These are phyloP conservation scores for Channa maculata DNA, from an alignment of 2,113 vertebrate genomes.

Conservation along the genomic window DNA sequence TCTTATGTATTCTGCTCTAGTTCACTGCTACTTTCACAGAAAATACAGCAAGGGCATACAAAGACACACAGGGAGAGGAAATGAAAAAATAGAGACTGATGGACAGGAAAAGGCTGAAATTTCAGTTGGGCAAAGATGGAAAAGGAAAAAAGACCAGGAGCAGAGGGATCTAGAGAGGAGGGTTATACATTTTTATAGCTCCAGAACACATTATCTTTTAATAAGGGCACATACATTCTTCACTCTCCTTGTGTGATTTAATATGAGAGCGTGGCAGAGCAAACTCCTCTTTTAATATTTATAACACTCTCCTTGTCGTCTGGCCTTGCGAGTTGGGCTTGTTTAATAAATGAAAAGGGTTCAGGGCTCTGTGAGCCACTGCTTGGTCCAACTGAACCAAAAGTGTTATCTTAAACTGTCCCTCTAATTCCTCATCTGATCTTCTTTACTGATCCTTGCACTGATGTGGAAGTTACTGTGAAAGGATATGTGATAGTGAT, in stretches of 20 bases:
- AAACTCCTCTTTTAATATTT: conserved; percentile 84
- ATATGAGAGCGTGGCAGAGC: conserved; percentile 73
- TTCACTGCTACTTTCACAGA: conserved; percentile 7
- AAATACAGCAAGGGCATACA: conserved; percentile 16
- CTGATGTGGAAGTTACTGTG: not conserved
- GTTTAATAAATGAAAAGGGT: conserved; percentile 78
- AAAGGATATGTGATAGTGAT: conserved; percentile 3
- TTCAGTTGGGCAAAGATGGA: conserved; percentile 35
- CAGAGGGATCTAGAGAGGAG: conserved; percentile 39
- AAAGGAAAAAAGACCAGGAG: conserved; percentile 21
- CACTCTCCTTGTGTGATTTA: conserved; percentile 73
- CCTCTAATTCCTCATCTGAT: conserved; percentile 42
- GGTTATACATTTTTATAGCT: conserved; percentile 73
- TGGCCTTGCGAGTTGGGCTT: conserved; percentile 58
- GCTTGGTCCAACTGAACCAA: conserved; percentile 40
- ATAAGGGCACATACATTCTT: conserved; percentile 80
- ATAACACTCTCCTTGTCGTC: conserved; percentile 69
- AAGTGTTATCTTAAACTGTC: conserved; percentile 35
- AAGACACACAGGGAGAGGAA: conserved; percentile 34
- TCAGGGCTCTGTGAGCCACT: conserved; percentile 53
- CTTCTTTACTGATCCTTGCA: conserved; percentile 18
- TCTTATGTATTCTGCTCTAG: conserved; percentile 36
- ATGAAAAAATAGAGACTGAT: conserved; percentile 45
- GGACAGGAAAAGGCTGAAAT: conserved; percentile 50
- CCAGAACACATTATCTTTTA: conserved; percentile 82